Conservation (phyloP, 2,797 vertebrate genomes). For the Sebastes itinus region DNA sequence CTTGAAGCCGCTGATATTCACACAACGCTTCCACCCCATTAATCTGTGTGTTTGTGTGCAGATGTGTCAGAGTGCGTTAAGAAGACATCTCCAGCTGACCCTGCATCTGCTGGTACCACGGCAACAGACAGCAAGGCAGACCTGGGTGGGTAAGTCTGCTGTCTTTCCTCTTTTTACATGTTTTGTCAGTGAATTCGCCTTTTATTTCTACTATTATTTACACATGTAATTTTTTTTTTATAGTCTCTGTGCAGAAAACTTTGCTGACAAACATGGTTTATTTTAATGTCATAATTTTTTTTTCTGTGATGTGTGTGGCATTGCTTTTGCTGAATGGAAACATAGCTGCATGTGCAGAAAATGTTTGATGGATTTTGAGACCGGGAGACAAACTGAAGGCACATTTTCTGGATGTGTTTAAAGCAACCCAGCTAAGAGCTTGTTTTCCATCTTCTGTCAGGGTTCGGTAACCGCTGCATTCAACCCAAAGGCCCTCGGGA, state of each 20-base stretch:
- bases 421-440: neutral
- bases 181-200: neutral
- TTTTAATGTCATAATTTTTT: constrained; percentile 8
- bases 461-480: constrained; percentile 90
- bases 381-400: neutral
- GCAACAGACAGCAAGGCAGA: constrained; percentile 65
- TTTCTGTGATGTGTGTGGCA: neutral
- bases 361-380: constrained; percentile 12
- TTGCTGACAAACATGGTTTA: constrained; percentile 38
- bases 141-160: constrained; percentile 76
- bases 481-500: constrained; percentile 92
- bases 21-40: neutral
- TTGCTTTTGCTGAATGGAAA: constrained; percentile 28
- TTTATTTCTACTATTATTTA: neutral
- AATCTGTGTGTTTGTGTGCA: constrained; percentile 24
- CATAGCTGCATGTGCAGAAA: constrained; percentile 17
- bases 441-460: constrained; percentile 69
- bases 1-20: neutral
- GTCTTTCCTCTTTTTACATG: neutral
- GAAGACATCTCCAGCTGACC: constrained; percentile 60
- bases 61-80: constrained; percentile 59
- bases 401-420: neutral
- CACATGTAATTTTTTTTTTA: neutral
- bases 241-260: neutral
- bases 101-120: constrained; percentile 43